Conservation (phyloP, 2,888 invertebrate species). For the Synergus itoensis region DNA sequence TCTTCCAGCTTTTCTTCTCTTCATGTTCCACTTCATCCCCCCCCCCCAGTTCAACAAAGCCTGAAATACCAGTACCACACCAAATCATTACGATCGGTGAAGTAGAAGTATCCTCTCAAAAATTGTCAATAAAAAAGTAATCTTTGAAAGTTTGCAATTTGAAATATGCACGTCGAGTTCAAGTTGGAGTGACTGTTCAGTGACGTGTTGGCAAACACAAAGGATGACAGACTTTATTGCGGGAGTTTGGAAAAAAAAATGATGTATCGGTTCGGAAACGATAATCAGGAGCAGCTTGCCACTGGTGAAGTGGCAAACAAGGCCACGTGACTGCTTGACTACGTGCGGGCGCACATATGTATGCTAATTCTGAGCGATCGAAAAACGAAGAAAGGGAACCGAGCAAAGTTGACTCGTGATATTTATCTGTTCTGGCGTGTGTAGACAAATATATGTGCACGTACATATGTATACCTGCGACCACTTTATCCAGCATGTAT, state of each 20-base stretch:
- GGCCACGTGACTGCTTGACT: constrained; percentile 28
- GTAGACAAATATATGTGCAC: constrained; percentile 53
- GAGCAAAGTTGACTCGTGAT: constrained; percentile 53
- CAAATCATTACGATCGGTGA: too few relatives aligned
- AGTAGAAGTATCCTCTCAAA: background rate
- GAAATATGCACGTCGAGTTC: background rate
- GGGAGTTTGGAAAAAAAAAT: constrained; percentile 21
- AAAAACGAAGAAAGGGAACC: constrained; percentile 40
- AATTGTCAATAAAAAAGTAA: background rate
- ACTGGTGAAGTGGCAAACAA: constrained; percentile 40
- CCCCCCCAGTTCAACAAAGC: too few relatives aligned
- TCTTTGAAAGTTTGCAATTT: background rate
- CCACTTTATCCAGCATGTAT: constrained; percentile 57
- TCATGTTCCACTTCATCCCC: background rate
- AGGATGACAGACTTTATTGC: background rate
- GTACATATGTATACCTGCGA: constrained; percentile 48
- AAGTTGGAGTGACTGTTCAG: background rate
- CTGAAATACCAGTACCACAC: too few relatives aligned
- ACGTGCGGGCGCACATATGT: constrained; percentile 38
- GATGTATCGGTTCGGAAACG: constrained; percentile 28
- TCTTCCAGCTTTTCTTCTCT: background rate
- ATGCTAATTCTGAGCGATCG: constrained; percentile 37
- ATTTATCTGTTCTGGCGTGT: constrained; percentile 55
- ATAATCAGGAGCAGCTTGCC: constrained; percentile 40
- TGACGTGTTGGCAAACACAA: constrained; percentile 10